Evolutionary conservation across 2,113 vertebrate genomes (phyloP), one percentile per base, ranked within the genome.

Genomic region (Danionella cerebrum): DNA sequence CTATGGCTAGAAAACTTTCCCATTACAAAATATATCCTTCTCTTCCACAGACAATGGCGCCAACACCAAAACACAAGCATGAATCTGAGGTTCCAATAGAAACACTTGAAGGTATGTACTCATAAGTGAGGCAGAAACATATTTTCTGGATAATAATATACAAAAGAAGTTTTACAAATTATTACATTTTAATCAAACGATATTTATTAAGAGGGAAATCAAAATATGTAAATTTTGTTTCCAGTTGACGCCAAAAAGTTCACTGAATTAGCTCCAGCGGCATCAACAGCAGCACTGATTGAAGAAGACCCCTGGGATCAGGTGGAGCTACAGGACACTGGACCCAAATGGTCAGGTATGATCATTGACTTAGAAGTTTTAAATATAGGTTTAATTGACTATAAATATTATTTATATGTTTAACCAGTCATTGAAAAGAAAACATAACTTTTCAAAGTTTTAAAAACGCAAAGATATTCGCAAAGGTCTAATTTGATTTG

Each of bases 261-360:
- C 67, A 13, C 73, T 69, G 22, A 64, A 41, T 31, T 92, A 21
- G 79, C 79, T 25, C 85, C 89, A 2, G 79, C 87, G 0, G 77
- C 88, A 62, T 96, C 94, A 51, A 90, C 90, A 2, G 29, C 83
- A 64, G 78, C 87, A 14, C 82, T 96, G 78, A 82, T 93, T 27
- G 66, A 27, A 0, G 63, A 24, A 0, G 89, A 95, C 73, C 91
- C 91, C 1, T 98, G 95, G 96, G 83, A 90, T 48, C 50, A 93
- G 55, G 89, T 92, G 0, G 90, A 88, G 39, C 82, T 97, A 19
- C 83, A 84, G 77, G 87, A 91, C 74, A 87, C 77, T 0, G 93
- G 93, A 3, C 58, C 88, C 67, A 88, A 89, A 63, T 98, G 95
- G 95, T 87, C 91, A 91, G 94, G 95, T 98, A 74, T 47, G 25